A percentile compares a stretch with the other conserved stretches of the same genome.
Conservation (phyloP, 2,797 vertebrate species). For the Tinamus major region DNA sequence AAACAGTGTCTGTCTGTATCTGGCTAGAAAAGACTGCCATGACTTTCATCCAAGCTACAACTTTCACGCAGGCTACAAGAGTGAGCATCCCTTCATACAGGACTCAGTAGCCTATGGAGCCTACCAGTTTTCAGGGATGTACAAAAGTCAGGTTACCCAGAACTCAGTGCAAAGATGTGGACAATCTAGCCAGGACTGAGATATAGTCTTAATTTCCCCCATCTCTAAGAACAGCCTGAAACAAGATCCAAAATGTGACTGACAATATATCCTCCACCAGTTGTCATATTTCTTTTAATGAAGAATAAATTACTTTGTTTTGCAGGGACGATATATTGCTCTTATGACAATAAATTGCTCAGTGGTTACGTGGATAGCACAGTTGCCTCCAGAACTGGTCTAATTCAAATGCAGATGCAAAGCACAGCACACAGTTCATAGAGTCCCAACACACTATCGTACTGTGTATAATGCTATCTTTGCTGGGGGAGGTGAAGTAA, state of each 20-base stretch:
- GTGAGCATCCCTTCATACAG: background rate
- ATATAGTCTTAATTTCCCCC: background rate
- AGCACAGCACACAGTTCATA: background rate
- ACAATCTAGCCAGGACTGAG: background rate
- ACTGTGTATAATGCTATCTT: conserved; percentile 12
- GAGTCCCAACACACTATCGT: conserved; percentile 30
- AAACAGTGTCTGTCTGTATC: fast-evolving
- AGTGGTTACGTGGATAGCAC: background rate
- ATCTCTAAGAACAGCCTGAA: background rate
- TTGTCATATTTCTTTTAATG: background rate
- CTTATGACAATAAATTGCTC: conserved; percentile 12
- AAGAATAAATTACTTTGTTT: conserved; percentile 14
- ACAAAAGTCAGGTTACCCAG: background rate
- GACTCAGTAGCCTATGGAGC: background rate
- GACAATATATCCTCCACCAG: background rate
- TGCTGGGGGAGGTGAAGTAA: conserved; percentile 33
- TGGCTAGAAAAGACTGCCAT: background rate
- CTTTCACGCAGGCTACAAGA: background rate
- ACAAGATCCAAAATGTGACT: background rate
- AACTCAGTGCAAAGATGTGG: background rate
- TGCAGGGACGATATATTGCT: background rate
- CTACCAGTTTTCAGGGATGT: fast-evolving
- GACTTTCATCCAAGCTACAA: background rate
- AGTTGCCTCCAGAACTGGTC: conserved; percentile 24
- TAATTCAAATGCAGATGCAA: background rate